Percentiles rank a stretch among this genome's conserved stretches.
These are phyloP conservation scores for Galerucella pusilla DNA, from an alignment of 2,888 invertebrate genomes.

Conservation along the genomic window DNA sequence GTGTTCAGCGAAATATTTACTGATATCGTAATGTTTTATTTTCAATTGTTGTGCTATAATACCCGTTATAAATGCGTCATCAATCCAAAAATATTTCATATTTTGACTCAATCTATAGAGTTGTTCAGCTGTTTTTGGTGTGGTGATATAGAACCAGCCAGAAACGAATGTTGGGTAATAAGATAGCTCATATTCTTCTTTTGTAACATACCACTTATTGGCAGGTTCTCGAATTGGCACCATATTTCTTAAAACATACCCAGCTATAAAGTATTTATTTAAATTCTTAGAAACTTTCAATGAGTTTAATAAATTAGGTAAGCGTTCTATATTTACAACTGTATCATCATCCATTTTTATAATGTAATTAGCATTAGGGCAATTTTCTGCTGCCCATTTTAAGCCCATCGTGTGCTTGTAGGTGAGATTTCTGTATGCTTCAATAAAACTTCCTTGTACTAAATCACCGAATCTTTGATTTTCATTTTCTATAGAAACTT, in stretches of 20 bases:
- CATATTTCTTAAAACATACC: constrained; percentile 74
- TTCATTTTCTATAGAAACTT: constrained; percentile 73
- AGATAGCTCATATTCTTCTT: constrained; percentile 71
- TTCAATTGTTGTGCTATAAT: constrained; percentile 72
- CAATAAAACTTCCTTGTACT: constrained; percentile 80
- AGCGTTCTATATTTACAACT: constrained; percentile 75
- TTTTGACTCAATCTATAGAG: constrained; percentile 69
- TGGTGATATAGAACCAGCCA: constrained; percentile 87
- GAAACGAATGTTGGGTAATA: constrained; percentile 82
- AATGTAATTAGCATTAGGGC: constrained; percentile 72
- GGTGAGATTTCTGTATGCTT: constrained; percentile 84
- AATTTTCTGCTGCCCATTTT: constrained; percentile 76
- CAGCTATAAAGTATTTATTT: constrained; percentile 68
- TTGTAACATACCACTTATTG: constrained; percentile 85
- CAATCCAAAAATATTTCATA: constrained; percentile 89
- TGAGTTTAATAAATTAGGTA: constrained; percentile 65
- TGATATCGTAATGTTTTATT: constrained; percentile 70
- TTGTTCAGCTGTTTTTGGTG: constrained; percentile 70
- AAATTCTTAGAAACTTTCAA: constrained; percentile 52
- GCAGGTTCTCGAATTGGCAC: constrained; percentile 73
- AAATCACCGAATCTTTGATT: constrained; percentile 74
- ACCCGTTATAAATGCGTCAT: constrained; percentile 89
- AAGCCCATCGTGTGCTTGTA: constrained; percentile 86
- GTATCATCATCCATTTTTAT: constrained; percentile 88
- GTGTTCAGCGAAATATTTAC: constrained; percentile 75